These are phyloP conservation scores for Diphyllodes magnificus DNA, from an alignment of 2,113 vertebrate genomes.

Conservation along the genomic window DNA sequence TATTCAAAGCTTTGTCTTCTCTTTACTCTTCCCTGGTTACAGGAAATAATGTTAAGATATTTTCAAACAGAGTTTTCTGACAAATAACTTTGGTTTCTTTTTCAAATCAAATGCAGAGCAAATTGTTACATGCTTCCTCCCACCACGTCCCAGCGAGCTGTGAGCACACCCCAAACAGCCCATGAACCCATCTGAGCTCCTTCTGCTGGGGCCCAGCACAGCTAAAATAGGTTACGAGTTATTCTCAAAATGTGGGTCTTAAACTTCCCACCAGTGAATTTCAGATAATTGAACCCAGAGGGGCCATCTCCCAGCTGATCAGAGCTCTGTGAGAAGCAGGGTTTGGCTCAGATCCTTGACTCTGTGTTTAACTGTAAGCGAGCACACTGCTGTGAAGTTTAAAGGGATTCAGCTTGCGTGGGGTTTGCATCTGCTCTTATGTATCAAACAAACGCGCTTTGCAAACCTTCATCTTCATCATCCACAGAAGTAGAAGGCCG, in stretches of 20 bases:
- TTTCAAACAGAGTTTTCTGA: background rate
- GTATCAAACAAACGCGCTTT: constrained; percentile 19
- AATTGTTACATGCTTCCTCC: background rate
- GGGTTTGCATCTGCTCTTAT: constrained; percentile 9
- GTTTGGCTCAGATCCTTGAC: background rate
- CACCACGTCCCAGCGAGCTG: rapidly evolving
- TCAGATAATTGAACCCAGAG: background rate
- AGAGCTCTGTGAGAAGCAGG: background rate
- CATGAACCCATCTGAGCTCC: constrained; percentile 24
- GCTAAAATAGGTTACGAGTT: background rate
- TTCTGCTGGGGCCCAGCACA: constrained; percentile 21
- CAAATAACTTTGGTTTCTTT: background rate
- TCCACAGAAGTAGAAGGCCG: constrained; percentile 89
- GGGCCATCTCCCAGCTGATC: background rate
- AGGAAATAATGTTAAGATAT: background rate
- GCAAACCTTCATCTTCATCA: constrained; percentile 94
- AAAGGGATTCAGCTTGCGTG: constrained; percentile 7
- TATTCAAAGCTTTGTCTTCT: background rate
- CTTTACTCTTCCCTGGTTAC: background rate
- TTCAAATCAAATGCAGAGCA: background rate
- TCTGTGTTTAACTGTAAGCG: background rate
- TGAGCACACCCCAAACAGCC: background rate
- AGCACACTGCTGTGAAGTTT: constrained; percentile 5
- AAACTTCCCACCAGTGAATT: background rate
- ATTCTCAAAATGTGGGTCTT: background rate